Conservation (phyloP, 2,113 vertebrate species). For the Saccopteryx leptura region DNA sequence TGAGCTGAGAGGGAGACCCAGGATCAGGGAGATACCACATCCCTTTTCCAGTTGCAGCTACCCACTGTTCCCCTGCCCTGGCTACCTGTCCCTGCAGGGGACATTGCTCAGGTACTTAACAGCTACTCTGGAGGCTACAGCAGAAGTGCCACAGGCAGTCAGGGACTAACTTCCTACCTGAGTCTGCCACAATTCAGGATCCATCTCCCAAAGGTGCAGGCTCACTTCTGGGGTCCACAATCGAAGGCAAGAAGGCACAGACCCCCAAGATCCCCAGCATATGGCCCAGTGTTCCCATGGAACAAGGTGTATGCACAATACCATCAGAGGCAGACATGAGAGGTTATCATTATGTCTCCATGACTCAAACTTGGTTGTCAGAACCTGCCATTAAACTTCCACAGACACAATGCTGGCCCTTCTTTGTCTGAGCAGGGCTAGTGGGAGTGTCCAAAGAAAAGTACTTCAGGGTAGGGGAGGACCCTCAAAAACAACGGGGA, state of each 20-base stretch:
- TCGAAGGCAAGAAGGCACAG: not conserved
- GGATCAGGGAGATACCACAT: not conserved
- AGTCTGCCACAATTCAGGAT: not conserved
- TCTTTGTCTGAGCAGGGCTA: slow-evolving; percentile 36
- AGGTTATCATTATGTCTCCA: slow-evolving; percentile 80
- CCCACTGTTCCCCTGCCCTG: not conserved
- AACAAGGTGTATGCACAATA: not conserved
- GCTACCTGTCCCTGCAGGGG: not conserved
- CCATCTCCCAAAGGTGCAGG: not conserved
- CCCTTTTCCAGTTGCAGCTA: not conserved
- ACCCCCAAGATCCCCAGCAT: not conserved
- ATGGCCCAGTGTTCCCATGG: not conserved
- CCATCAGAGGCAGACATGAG: not conserved
- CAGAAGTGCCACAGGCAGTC: not conserved
- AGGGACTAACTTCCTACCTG: not conserved
- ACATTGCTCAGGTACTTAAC: not conserved
- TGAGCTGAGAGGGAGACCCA: not conserved
- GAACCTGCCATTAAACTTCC: slow-evolving; percentile 79
- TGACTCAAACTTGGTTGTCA: slow-evolving; percentile 66
- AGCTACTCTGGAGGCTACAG: not conserved
- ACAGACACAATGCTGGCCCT: slow-evolving; percentile 26
- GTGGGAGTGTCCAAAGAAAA: not conserved
- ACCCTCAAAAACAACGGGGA: not conserved
- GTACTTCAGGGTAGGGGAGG: not conserved
- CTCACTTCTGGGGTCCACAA: not conserved